Evolutionary conservation across 1,140 invertebrate genomes (phyloP).

Genomic region (Babylonia areolata): DNA sequence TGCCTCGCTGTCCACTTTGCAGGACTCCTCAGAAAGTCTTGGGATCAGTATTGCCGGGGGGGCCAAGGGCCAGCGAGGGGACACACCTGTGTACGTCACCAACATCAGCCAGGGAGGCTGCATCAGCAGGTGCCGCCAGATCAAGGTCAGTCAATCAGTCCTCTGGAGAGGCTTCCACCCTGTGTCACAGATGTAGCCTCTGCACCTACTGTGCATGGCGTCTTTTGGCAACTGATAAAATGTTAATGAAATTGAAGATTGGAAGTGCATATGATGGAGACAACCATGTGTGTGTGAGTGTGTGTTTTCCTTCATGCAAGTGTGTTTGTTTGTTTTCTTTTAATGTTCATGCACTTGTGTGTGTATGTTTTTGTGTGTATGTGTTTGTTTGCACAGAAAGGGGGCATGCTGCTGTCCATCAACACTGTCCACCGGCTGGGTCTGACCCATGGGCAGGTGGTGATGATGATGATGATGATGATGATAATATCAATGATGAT

Average conservation of each 20-base stretch:
- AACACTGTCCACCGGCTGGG: constrained; percentile 76
- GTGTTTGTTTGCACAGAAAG: constrained; percentile 73
- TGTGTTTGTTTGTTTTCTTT: background rate
- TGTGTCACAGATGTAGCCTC: too few species aligned
- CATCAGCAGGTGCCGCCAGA: constrained; percentile 75
- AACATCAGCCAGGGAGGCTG: constrained; percentile 78
- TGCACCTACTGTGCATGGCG: too few species aligned
- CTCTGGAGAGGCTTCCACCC: too few species aligned
- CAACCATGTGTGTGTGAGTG: too few species aligned
- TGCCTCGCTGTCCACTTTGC: background rate
- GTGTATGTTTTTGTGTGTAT: too few species aligned
- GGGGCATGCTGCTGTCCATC: constrained; percentile 77
- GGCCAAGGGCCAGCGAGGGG: constrained; percentile 76
- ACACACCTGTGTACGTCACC: constrained; percentile 78
- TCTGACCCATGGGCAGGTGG: constrained; percentile 72
- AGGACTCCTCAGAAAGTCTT: constrained; percentile 75
- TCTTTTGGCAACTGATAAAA: too few species aligned
- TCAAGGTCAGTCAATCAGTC: constrained; percentile 72
- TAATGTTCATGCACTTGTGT: background rate
- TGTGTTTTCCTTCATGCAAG: background rate
- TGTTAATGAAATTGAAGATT: too few species aligned
- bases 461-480: background rate
- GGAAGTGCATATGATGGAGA: too few species aligned
- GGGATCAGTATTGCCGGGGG: constrained; percentile 79
- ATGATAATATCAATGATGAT: background rate